These are phyloP conservation scores for Petrocephalus zakoni DNA, from an alignment of 2,113 vertebrate genomes.

Conservation along the genomic window DNA sequence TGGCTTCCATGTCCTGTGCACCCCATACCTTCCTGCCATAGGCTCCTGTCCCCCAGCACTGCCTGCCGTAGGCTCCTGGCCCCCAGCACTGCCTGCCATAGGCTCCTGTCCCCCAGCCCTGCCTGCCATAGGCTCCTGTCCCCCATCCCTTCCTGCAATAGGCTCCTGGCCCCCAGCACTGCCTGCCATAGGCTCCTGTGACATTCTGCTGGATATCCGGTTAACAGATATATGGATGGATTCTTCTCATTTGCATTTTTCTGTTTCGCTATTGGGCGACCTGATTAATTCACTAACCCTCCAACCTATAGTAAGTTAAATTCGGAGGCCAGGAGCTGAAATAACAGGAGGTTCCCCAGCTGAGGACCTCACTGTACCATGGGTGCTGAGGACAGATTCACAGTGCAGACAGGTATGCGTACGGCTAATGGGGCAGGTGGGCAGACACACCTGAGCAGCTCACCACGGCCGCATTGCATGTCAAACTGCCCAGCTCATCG, in stretches of 20 bases:
- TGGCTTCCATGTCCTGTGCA: not conserved
- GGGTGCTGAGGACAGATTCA: slow-evolving; percentile 29
- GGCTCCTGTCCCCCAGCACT: slow-evolving; percentile 25
- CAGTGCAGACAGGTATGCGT: slow-evolving; percentile 30
- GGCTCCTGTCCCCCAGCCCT: too few species aligned
- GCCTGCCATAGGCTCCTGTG: slow-evolving; percentile 35
- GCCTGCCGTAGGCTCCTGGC: slow-evolving; percentile 43
- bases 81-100: too few species aligned
- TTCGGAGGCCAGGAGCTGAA: not conserved
- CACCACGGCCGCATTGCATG: slow-evolving; percentile 31
- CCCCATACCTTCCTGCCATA: not conserved
- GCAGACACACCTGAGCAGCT: not conserved
- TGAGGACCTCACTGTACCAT: slow-evolving; percentile 22
- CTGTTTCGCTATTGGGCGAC: not conserved
- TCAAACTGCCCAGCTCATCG: slow-evolving; percentile 25
- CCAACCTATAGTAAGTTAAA: not conserved
- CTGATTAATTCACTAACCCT: not conserved
- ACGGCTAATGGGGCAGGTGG: slow-evolving; percentile 26
- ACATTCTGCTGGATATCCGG: not conserved
- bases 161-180: too few species aligned
- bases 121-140: too few species aligned
- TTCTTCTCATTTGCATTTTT: not conserved
- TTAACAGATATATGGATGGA: not conserved
- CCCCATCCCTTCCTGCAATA: too few species aligned
- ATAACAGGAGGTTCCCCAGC: not conserved